phyloP scores from a whole-genome alignment of 2,888 invertebrate species.

The Brachyptera risi region DNA sequence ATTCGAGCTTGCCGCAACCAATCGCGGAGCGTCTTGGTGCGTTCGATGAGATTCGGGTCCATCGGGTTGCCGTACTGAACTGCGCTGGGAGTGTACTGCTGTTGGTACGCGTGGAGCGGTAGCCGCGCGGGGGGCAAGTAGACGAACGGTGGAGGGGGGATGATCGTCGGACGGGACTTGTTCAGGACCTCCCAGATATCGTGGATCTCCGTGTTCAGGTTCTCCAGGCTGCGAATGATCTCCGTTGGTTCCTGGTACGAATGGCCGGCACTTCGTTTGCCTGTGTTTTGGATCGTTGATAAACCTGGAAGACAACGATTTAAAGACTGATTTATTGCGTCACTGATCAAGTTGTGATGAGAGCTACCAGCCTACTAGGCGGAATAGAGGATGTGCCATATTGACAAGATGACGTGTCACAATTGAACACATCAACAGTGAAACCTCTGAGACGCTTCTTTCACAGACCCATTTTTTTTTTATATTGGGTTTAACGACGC shows the following conservation, averaged over 20 bases:
- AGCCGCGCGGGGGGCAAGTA: slow-evolving; percentile 47
- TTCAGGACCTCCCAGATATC: slow-evolving; percentile 65
- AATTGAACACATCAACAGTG: too few relatives aligned
- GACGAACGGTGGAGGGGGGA: slow-evolving; percentile 49
- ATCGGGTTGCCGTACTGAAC: slow-evolving; percentile 40
- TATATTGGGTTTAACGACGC: too few relatives aligned
- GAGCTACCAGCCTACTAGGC: too few relatives aligned
- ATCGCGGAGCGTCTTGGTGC: slow-evolving; percentile 60
- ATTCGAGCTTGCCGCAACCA: slow-evolving; percentile 57
- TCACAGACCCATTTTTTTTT: too few relatives aligned
- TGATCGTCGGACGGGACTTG: slow-evolving; percentile 47
- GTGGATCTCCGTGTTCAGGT: slow-evolving; percentile 64
- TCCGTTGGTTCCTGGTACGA: slow-evolving; percentile 58
- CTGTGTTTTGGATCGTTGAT: too few relatives aligned
- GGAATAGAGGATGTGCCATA: too few relatives aligned
- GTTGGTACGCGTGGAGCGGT: slow-evolving; percentile 30
- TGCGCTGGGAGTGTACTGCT: slow-evolving; percentile 43
- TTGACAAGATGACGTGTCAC: too few relatives aligned
- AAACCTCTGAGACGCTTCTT: too few relatives aligned
- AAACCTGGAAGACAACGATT: background rate
- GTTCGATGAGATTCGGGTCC: slow-evolving; percentile 52
- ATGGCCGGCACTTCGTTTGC: slow-evolving; percentile 11
- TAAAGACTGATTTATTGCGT: too few relatives aligned
- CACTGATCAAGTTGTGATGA: too few relatives aligned
- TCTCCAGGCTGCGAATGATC: slow-evolving; percentile 65